phyloP scores from a whole-genome alignment of 35 echinoderm and acorn worm genomes.

The Acanthaster planci region DNA sequence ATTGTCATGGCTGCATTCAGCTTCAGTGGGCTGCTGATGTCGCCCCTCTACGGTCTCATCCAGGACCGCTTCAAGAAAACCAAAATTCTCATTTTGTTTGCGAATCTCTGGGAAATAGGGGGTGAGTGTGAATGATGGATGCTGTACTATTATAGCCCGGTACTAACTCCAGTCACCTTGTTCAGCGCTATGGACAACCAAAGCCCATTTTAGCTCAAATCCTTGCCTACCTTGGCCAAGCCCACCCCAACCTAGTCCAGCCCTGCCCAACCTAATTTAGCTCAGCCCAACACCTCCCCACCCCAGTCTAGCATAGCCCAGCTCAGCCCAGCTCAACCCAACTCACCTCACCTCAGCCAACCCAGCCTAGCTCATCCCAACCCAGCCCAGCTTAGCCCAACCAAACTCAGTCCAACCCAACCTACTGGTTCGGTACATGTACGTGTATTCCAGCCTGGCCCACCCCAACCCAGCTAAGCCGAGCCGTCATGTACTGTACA shows the following conservation, averaged over 20 bases:
- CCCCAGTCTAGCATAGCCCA: too few relatives aligned
- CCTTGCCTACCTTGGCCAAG: neutral
- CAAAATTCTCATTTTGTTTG: slow-evolving; percentile 84
- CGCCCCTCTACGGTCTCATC: slow-evolving; percentile 75
- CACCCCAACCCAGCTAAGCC: too few relatives aligned
- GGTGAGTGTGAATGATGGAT: slow-evolving; percentile 57
- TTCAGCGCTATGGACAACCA: neutral
- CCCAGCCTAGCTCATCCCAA: neutral
- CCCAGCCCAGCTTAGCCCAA: neutral
- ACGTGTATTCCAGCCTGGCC: too few relatives aligned
- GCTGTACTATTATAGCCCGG: neutral
- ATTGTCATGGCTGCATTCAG: slow-evolving; percentile 83
- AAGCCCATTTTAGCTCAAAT: neutral
- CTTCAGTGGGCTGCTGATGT: slow-evolving; percentile 68
- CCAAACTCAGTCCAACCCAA: too few relatives aligned
- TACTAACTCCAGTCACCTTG: neutral
- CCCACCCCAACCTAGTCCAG: neutral
- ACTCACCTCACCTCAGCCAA: too few relatives aligned
- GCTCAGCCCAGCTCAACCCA: too few relatives aligned
- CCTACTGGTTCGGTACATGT: too few relatives aligned
- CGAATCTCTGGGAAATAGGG: slow-evolving; percentile 89
- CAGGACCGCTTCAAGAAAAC: slow-evolving; percentile 81
- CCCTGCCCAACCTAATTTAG: too few relatives aligned
- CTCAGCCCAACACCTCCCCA: too few relatives aligned
- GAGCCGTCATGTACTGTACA: too few relatives aligned